Percentiles rank a stretch among this genome's conserved stretches.
Evolutionary conservation across 2,797 vertebrate species (phyloP).

Genomic region (Liparis tanakae): DNA sequence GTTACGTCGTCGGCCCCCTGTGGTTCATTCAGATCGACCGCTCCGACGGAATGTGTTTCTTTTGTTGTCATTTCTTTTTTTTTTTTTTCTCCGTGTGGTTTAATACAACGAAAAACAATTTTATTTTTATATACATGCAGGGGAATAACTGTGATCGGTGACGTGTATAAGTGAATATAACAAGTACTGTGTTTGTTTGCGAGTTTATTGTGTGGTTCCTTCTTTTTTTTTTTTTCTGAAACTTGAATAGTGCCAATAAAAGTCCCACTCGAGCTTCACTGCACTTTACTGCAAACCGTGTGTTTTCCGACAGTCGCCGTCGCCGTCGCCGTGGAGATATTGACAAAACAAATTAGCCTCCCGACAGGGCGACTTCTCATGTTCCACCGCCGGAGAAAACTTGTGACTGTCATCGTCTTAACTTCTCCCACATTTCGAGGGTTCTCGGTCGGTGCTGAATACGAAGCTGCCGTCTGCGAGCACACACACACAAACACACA

Average conservation of each 20-base stretch:
- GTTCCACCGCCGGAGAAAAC: not conserved
- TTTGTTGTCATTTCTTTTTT: slow-evolving; percentile 31
- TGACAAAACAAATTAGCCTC: not conserved
- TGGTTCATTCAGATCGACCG: not conserved
- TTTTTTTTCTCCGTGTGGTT: slow-evolving; percentile 16
- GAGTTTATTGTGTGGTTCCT: not conserved
- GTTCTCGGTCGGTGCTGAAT: not conserved
- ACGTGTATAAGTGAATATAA: slow-evolving; percentile 29
- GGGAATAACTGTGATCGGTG: not conserved
- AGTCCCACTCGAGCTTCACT: not conserved
- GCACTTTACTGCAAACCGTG: not conserved
- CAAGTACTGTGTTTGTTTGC: slow-evolving; percentile 21
- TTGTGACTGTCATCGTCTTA: not conserved
- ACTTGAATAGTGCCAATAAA: not conserved
- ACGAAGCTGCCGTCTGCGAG: not conserved
- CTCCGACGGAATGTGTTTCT: slow-evolving; percentile 39
- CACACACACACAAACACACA: too few relatives aligned
- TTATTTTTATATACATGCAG: slow-evolving; percentile 68
- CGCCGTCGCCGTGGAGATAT: too few relatives aligned
- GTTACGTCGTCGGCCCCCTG: not conserved
- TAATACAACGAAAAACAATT: slow-evolving; percentile 19
- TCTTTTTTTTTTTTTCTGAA: not conserved
- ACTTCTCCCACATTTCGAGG: not conserved
- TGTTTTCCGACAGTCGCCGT: not conserved
- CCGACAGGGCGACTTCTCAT: not conserved